Base-by-base conservation (phyloP, 2,797 vertebrate genomes). In the Phalloptychus januarius region DNA sequence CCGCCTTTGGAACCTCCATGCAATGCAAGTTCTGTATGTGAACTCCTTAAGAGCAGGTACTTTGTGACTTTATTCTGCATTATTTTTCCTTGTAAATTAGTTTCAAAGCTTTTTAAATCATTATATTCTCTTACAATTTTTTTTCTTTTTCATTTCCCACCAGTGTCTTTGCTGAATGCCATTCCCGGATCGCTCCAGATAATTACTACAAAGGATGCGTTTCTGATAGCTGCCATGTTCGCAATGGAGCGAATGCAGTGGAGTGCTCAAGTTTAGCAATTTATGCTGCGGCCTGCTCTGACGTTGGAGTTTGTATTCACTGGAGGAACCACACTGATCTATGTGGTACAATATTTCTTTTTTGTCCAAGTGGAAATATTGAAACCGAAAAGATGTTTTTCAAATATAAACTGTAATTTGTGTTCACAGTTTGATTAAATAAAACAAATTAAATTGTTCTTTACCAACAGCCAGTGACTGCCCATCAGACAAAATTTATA, bases 91-190 rank as follows among this genome's bases (percentile, higher is more conserved):
- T 10, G 28, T 63, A 61, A 76, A 38, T 44, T 71, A 16, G 31
- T 8, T 63, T 63, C 7, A 1, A 7, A 36, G 7, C 15, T 40
- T 67, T 40, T 65, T 10, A 0, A 23, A 10, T 3, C 16, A 11
- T 7, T 52, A 20, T 16, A 36, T 63, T 63, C 1, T 63, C 6
- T 40, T 16, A 23, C 28, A 33, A 16, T 69, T 36, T 72, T 28
- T 16, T 71, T 2, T 74, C 38, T 16, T 74, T 2, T 78, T 1
- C 42, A 65, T 83, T 45, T 61, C 83, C 80, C 38, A n/a, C 65
- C 18, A 98, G 97, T 78, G 36, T 96, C 52, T 97, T 98, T 82
- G 90, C 89, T 11, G 88, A 87, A 4, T 98, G 97, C 74, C 97
- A 96, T 74, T n/a, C 70, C 3, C 36, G 94, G 56, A 67, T 97